Base-by-base conservation (phyloP, 2,888 invertebrate species). In the Oligia latruncula region DNA sequence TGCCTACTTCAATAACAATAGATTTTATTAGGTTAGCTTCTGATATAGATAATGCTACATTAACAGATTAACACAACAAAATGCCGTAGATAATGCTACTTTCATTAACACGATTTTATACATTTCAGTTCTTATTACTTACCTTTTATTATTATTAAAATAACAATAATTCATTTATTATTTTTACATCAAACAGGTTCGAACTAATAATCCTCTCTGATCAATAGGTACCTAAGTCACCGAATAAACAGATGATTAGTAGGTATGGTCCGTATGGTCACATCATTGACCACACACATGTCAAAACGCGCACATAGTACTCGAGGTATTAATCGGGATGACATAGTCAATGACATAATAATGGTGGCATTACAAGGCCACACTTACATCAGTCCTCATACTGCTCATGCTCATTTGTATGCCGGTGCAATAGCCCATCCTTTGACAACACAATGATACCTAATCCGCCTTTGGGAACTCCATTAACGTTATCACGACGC, bases 341-440 rank as follows among this genome's bases (percentile, higher is more conserved):
- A 90, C 90, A 91, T 87, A 86, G 81, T 85, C 90, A 87, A 88
- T 91, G 92, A 92, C 91, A 91, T 90, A 89, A 92, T 90, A 88
- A 89, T 86, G 80, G 89, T 88, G 91, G 90, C 86, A 92, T 90
- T 90, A 87, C 91, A 92, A 94, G 94, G 94, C 78, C 90, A 85
- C 71, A 85, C 85, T 83, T 82, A 85, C 87, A 88, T 90, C 87
- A 91, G 90, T 89, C 86, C 90, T 85, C 84, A 90, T 85, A 62
- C 86, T 88, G 86, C 89, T 84, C 83, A 88, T 82, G 67, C 87
- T 93, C 90, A 95, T 95, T 94, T 88, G 94, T 95, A 95, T 95
- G 92, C 95, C 78, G 71, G 64, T 74, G 71, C 76, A 80, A 77
- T 46, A 72, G 17, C 49, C 68, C 73, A 74, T 76, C 81, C 86